Percentiles rank a stretch among this genome's conserved stretches.
These are phyloP conservation scores for Hoplostethus atlanticus DNA, from an alignment of 2,797 vertebrate species.

Conservation along the genomic window DNA sequence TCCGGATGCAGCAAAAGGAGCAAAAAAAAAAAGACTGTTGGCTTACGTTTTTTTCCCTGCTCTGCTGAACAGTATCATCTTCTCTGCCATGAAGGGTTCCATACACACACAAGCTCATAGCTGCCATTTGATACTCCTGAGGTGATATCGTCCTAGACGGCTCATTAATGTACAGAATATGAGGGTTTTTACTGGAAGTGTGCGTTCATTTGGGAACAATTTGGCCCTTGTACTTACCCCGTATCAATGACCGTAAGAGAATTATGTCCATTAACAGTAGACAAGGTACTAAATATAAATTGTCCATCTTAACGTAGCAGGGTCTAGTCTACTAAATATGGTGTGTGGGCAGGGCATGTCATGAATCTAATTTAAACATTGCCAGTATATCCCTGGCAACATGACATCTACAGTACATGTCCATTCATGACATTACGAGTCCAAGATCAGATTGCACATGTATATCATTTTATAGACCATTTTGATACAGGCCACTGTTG, in stretches of 20 bases:
- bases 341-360: neutral
- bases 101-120: constrained; percentile 69
- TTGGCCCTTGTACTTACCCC: constrained; percentile 42
- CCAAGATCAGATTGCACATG: neutral
- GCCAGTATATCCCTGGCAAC: neutral
- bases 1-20: constrained; percentile 82
- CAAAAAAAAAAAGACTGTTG: constrained; percentile 24
- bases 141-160: constrained; percentile 56
- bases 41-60: neutral
- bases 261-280: constrained; percentile 32
- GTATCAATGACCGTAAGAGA: constrained; percentile 42
- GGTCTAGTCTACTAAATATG: constrained; percentile 28
- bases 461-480: neutral
- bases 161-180: constrained; percentile 71
- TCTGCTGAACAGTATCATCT: constrained; percentile 54
- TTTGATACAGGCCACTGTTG: neutral
- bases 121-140: constrained; percentile 72
- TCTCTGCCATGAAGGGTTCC: constrained; percentile 52
- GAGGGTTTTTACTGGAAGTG: constrained; percentile 74
- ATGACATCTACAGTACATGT: neutral
- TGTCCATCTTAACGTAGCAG: too few species aligned
- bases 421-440: neutral
- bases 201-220: constrained; percentile 55
- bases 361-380: neutral
- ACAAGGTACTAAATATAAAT: constrained; percentile 12